These are phyloP conservation scores for Hedychridium roseum DNA, from an alignment of 2,888 invertebrate genomes.

Conservation along the genomic window DNA sequence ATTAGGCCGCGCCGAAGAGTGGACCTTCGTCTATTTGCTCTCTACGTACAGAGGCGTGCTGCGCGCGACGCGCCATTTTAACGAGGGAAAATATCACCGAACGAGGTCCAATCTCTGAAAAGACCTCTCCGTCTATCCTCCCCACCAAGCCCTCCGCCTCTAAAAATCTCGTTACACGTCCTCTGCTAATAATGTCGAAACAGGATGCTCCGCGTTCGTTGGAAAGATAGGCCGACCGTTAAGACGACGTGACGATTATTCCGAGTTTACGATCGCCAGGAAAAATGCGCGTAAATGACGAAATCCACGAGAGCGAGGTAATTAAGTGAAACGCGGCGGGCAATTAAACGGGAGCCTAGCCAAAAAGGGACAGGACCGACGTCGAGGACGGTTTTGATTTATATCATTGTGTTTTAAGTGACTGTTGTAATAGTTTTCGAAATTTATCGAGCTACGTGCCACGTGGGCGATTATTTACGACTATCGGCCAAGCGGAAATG, in stretches of 20 bases:
- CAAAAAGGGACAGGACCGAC: slow-evolving; percentile 16
- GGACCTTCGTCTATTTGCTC: slow-evolving; percentile 36
- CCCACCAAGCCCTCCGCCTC: too few relatives aligned
- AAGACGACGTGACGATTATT: too few relatives aligned
- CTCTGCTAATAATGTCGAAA: too few relatives aligned
- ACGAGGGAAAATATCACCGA: background rate
- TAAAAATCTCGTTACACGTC: too few relatives aligned
- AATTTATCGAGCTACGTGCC: slow-evolving; percentile 33
- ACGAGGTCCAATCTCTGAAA: too few relatives aligned
- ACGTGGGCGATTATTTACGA: slow-evolving; percentile 50
- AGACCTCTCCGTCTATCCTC: too few relatives aligned
- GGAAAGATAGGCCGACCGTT: too few relatives aligned
- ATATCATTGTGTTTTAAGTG: slow-evolving; percentile 45
- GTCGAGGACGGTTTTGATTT: slow-evolving; percentile 36
- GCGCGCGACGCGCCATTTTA: background rate
- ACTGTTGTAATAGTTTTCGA: slow-evolving; percentile 35
- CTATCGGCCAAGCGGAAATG: slow-evolving; percentile 25
- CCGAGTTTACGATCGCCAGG: too few relatives aligned
- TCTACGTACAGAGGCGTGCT: background rate
- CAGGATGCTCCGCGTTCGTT: too few relatives aligned
- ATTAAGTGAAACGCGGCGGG: slow-evolving; percentile 2
- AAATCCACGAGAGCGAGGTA: too few relatives aligned
- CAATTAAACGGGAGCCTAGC: slow-evolving; percentile 5
- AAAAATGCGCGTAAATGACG: too few relatives aligned
- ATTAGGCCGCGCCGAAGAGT: slow-evolving; percentile 34